phyloP scores from a whole-genome alignment of 2,113 vertebrate genomes.

The Siniperca chuatsi region DNA sequence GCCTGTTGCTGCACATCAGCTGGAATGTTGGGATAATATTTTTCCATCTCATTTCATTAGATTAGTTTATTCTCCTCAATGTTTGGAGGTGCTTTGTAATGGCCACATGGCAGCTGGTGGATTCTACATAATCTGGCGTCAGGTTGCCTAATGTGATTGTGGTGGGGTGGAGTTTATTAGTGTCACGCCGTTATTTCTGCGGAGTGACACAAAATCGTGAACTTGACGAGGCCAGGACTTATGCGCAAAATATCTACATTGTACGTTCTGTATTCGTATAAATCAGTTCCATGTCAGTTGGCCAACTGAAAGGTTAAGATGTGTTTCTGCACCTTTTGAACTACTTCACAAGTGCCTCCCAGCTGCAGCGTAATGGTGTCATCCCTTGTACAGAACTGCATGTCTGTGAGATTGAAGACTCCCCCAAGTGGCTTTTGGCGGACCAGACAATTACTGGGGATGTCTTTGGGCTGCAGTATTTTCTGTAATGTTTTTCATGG shows the following conservation, averaged over 20 bases:
- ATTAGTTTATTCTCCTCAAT: conserved; percentile 3
- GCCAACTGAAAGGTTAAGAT: not conserved
- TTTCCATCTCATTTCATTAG: not conserved
- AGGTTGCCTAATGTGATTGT: conserved; percentile 11
- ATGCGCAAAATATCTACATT: not conserved
- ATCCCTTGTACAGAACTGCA: conserved; percentile 8
- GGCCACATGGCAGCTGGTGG: conserved; percentile 19
- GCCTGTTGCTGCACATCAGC: not conserved
- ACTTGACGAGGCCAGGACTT: not conserved
- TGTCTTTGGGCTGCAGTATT: not conserved
- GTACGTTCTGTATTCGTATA: not conserved
- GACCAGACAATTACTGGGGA: conserved; percentile 24
- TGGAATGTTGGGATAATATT: not conserved
- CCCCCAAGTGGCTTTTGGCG: conserved; percentile 17
- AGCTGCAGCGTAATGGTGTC: conserved; percentile 9
- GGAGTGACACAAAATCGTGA: not conserved
- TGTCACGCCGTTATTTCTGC: conserved; percentile 9
- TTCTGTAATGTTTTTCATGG: conserved; percentile 40
- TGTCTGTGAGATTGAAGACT: conserved; percentile 41
- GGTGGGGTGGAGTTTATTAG: conserved; percentile 8
- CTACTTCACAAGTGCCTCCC: conserved; percentile 18
- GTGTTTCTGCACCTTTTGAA: conserved; percentile 35
- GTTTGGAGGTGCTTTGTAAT: conserved; percentile 14
- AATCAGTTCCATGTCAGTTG: conserved; percentile 2
- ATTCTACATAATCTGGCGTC: conserved; percentile 4